Evolutionary conservation across 2,113 vertebrate species (phyloP).

Genomic region (Picathartes gymnocephalus): DNA sequence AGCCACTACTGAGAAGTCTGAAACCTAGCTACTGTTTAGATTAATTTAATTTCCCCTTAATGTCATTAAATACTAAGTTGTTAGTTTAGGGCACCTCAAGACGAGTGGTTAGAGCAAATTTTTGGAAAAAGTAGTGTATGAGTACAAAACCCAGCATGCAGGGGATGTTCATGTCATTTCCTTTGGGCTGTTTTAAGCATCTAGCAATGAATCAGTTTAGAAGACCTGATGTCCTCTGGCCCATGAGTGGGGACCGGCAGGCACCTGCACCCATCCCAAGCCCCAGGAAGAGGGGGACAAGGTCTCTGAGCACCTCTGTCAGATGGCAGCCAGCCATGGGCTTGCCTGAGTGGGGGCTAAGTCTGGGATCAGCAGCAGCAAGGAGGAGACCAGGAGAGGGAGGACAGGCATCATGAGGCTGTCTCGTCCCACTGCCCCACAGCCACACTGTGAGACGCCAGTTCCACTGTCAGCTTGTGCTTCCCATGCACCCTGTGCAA

Average conservation of each 20-base stretch:
- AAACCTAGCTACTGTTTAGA: slow-evolving; percentile 46
- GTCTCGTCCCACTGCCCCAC: not conserved
- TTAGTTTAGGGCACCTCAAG: slow-evolving; percentile 21
- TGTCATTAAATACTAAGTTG: slow-evolving; percentile 25
- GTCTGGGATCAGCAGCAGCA: accelerated
- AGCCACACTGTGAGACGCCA: not conserved
- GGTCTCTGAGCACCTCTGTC: not conserved
- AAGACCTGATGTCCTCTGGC: not conserved
- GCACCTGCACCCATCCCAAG: not conserved
- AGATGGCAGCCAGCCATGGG: not conserved
- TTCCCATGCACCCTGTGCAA: not conserved
- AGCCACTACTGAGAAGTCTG: slow-evolving; percentile 15
- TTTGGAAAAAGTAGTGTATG: not conserved
- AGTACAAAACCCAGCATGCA: not conserved
- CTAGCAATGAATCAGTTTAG: not conserved
- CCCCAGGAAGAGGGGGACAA: not conserved
- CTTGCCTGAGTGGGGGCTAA: not conserved
- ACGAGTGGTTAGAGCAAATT: not conserved
- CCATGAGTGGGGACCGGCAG: not conserved
- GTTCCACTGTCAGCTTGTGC: not conserved
- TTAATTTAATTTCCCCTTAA: slow-evolving; percentile 32
- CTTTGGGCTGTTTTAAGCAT: not conserved
- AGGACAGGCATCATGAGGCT: not conserved
- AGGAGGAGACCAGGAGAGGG: not conserved
- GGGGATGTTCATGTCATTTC: not conserved